A percentile compares a stretch with the other conserved stretches of the same genome.
These are phyloP conservation scores for Diabrotica undecimpunctata DNA, from an alignment of 1,140 invertebrate genomes.

Conservation along the genomic window DNA sequence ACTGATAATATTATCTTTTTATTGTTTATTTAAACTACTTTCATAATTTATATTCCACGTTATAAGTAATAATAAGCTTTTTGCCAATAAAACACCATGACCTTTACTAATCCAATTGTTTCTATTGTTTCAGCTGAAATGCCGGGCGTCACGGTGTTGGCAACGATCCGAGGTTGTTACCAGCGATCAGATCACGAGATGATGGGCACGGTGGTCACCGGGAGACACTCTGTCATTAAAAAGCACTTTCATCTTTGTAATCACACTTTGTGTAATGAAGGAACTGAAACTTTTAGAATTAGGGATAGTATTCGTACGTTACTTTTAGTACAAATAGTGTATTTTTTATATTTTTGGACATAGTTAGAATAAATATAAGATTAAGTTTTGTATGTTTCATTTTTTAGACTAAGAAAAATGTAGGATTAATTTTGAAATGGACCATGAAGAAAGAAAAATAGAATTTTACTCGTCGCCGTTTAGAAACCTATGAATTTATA, in stretches of 20 bases:
- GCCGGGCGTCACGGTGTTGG: conserved; percentile 13
- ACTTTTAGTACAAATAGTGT: background rate
- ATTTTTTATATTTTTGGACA: background rate
- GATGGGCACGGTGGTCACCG: conserved; percentile 4
- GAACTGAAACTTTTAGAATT: background rate
- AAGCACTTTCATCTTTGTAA: conserved; percentile 10
- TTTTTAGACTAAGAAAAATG: too few relatives aligned
- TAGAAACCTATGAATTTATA: too few relatives aligned
- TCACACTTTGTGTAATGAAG: conserved; percentile 12
- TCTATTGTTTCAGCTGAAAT: conserved; percentile 16
- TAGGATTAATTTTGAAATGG: too few relatives aligned
- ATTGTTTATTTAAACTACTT: too few relatives aligned
- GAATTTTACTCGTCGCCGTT: too few relatives aligned
- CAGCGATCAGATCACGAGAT: background rate
- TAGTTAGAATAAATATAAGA: background rate
- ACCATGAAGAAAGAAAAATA: too few relatives aligned
- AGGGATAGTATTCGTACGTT: background rate
- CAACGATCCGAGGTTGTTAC: conserved; percentile 15
- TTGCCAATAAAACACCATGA: too few relatives aligned
- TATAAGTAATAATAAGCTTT: too few relatives aligned
- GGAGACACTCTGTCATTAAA: conserved; percentile 7
- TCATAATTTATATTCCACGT: too few relatives aligned
- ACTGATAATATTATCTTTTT: too few relatives aligned
- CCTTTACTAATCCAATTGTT: too few relatives aligned
- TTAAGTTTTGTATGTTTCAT: background rate